These are phyloP conservation scores for Phaenicophaeus curvirostris DNA, from an alignment of 2,797 vertebrate genomes.

Conservation along the genomic window DNA sequence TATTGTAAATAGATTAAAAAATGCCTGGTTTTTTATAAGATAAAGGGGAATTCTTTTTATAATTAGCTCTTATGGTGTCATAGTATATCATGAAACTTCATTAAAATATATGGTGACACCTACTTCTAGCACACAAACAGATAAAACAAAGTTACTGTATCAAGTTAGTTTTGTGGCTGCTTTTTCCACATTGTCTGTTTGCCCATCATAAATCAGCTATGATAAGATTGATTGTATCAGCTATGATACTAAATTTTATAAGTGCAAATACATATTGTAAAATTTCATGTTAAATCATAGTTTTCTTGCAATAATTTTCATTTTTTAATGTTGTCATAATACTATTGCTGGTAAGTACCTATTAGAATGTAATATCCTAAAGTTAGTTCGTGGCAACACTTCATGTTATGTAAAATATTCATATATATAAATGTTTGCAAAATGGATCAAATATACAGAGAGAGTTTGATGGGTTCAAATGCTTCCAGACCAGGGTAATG, in stretches of 20 bases:
- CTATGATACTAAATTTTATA: background rate
- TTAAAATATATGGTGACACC: background rate
- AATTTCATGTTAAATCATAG: background rate
- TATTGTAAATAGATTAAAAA: background rate
- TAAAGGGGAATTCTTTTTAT: background rate
- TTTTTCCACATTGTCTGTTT: background rate
- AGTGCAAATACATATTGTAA: background rate
- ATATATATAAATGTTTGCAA: background rate
- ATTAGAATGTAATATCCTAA: background rate
- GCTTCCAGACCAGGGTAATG: background rate
- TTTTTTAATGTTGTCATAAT: background rate
- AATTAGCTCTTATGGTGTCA: background rate
- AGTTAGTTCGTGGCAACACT: background rate
- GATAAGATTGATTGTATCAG: background rate
- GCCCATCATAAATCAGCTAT: background rate
- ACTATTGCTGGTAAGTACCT: background rate
- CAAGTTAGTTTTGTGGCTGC: background rate
- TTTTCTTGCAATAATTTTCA: conserved; percentile 25
- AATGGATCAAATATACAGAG: background rate
- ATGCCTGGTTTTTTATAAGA: background rate
- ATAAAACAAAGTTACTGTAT: background rate
- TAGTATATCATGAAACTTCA: rapidly evolving
- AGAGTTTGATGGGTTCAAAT: background rate
- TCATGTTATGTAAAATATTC: background rate
- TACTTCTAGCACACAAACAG: background rate